Conservation (phyloP, 2,113 vertebrate genomes). For the Nicator chloris region DNA sequence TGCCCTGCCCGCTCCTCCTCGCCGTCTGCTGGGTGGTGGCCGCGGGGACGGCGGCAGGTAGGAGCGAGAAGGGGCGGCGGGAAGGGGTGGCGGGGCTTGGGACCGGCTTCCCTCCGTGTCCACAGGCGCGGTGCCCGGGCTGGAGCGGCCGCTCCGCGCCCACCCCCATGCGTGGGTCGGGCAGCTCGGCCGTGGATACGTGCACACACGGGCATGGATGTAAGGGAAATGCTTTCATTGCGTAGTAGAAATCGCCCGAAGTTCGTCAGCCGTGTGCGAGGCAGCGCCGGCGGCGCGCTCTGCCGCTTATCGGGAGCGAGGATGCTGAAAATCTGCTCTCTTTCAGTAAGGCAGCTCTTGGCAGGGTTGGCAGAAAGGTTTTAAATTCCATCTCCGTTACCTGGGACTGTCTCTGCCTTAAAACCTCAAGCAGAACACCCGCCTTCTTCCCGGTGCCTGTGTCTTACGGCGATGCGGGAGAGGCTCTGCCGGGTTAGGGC, state of each 20-base stretch:
- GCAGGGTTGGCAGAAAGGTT: not conserved
- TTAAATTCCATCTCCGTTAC: not conserved
- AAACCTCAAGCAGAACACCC: not conserved
- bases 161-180: not conserved
- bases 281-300: not conserved
- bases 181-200: not conserved
- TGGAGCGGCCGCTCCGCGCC: not conserved
- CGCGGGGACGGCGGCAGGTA: not conserved
- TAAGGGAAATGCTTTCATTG: not conserved
- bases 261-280: not conserved
- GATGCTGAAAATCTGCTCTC: not conserved
- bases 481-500: not conserved
- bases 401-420: not conserved
- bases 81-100: not conserved
- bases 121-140: not conserved
- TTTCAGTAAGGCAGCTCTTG: not conserved
- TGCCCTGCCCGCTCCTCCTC: not conserved
- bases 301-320: not conserved
- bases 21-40: not conserved
- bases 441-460: too few relatives aligned
- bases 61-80: not conserved
- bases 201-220: not conserved
- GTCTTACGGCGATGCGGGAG: not conserved
- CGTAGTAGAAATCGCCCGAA: rapidly evolving
- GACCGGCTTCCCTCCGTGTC: not conserved